Percentiles rank a stretch among this genome's conserved stretches.
These are phyloP conservation scores for Oriolus oriolus DNA, from an alignment of 2,113 vertebrate species.

Conservation along the genomic window DNA sequence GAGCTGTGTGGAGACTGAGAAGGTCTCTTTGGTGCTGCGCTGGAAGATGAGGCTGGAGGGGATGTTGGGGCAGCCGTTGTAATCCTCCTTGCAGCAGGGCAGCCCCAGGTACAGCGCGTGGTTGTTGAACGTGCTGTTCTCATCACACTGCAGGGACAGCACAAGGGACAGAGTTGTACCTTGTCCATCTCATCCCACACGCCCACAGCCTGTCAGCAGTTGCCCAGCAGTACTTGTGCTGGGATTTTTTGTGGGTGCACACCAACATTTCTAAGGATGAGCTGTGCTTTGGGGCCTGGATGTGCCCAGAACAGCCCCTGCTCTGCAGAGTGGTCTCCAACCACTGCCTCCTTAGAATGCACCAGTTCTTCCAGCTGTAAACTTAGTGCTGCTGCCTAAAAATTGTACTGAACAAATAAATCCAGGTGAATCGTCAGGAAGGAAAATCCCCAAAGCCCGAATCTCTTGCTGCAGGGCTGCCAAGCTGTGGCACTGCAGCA, in stretches of 20 bases:
- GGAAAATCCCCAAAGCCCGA: neutral
- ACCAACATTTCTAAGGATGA: neutral
- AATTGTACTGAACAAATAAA: neutral
- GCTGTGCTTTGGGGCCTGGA: neutral
- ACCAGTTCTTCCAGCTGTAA: neutral
- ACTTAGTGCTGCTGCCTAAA: neutral
- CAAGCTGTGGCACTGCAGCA: neutral
- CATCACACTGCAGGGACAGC: slow-evolving; percentile 82
- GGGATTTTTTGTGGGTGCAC: neutral
- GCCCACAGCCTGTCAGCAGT: neutral
- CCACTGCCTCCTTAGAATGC: neutral
- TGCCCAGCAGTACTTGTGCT: neutral
- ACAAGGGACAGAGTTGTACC: neutral
- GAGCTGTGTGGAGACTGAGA: slow-evolving; percentile 92
- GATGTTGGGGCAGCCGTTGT: slow-evolving; percentile 89
- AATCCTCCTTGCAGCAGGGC: slow-evolving; percentile 94
- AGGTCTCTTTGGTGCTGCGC: slow-evolving; percentile 92
- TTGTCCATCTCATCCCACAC: neutral
- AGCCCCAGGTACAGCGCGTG: slow-evolving; percentile 93
- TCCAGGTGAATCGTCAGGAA: neutral
- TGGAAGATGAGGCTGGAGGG: slow-evolving; percentile 93
- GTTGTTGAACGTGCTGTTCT: slow-evolving; percentile 94
- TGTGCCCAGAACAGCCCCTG: neutral
- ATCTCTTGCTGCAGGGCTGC: neutral
- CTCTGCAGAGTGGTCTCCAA: neutral